These are phyloP conservation scores for Tenebrio molitor DNA, from an alignment of 1,140 invertebrate genomes.

Conservation along the genomic window DNA sequence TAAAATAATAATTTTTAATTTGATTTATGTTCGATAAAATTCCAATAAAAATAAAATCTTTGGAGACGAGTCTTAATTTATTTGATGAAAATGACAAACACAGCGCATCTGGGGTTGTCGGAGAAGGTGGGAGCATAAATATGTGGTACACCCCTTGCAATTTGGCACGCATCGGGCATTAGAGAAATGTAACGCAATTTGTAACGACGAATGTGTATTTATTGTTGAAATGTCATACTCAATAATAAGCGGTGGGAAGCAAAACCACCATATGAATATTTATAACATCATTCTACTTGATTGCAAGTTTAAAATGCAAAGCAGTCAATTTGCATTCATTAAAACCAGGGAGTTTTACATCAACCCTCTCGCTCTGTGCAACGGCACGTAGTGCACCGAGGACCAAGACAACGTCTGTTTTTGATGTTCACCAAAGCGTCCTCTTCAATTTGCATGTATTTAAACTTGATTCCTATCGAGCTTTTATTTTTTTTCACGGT, in stretches of 20 bases:
- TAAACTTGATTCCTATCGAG: conserved; percentile 37
- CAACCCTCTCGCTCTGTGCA: conserved; percentile 34
- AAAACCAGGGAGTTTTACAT: conserved; percentile 55
- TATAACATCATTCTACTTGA: conserved; percentile 62
- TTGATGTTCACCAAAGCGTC: conserved; percentile 46
- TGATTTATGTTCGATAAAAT: too few species aligned
- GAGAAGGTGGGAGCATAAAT: too few species aligned
- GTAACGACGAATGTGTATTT: not conserved
- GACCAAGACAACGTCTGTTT: conserved; percentile 40
- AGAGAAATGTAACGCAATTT: not conserved
- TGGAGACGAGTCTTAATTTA: too few species aligned
- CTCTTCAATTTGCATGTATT: conserved; percentile 45
- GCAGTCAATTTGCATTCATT: conserved; percentile 65
- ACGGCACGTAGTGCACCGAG: not conserved
- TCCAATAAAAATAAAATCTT: too few species aligned
- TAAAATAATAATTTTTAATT: too few species aligned
- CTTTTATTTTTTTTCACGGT: conserved; percentile 22
- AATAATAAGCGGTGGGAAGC: conserved; percentile 36
- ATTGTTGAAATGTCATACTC: conserved; percentile 30
- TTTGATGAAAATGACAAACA: too few species aligned
- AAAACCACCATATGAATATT: conserved; percentile 60
- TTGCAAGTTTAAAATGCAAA: conserved; percentile 66
- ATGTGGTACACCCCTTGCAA: too few species aligned
- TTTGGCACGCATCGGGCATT: too few species aligned
- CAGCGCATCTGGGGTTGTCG: too few species aligned